Evolutionary conservation across 2,797 vertebrate genomes (phyloP), one percentile per base, ranked within the genome.

Genomic region (Spea hammondii): DNA sequence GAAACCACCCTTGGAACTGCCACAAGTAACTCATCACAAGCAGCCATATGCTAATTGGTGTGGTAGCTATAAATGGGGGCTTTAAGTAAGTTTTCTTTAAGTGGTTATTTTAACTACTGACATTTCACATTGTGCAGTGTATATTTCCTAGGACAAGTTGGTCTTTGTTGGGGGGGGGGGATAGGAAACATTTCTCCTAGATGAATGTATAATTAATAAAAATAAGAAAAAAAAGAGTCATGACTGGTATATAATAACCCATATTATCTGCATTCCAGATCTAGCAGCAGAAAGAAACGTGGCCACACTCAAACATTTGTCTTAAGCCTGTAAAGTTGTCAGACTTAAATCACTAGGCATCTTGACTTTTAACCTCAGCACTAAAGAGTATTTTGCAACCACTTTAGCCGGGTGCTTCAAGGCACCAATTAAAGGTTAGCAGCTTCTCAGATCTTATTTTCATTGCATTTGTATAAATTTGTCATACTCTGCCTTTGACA

Each of bases 301-400:
- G n/a, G 10, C 4, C 69, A 84, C 47, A 45, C 13, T 78, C 48
- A 0, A 0, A 65, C 54, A 78, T 82, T 82, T 73, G 17, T 80
- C 17, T 78, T 72, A 79, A 62, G 54, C 70, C 81, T 65, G 78
- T 69, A 85, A 59, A 86, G 83, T 69, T 78, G 57, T 72, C 72
- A 49, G 70, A 77, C 85, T 85, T 78, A 84, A 83, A 80, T 84
- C 9, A 0, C 6, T 7, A 14, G 2, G 0, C 82, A 82, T 14
- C 5, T 57, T 76, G 77, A 85, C 85, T 84, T 86, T 82, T 82
- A 87, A 85, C 83, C 77, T 86, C 77, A 47, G 71, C 82, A 82
- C 50, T 79, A 78, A 85, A 83, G 79, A 65, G 14, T 69, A 70
- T 72, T 72, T 84, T 87, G 78, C 83, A 82, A 79, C 13, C 76